These are phyloP conservation scores for Andrena dorsata DNA, from an alignment of 2,888 invertebrate species.

Conservation along the genomic window DNA sequence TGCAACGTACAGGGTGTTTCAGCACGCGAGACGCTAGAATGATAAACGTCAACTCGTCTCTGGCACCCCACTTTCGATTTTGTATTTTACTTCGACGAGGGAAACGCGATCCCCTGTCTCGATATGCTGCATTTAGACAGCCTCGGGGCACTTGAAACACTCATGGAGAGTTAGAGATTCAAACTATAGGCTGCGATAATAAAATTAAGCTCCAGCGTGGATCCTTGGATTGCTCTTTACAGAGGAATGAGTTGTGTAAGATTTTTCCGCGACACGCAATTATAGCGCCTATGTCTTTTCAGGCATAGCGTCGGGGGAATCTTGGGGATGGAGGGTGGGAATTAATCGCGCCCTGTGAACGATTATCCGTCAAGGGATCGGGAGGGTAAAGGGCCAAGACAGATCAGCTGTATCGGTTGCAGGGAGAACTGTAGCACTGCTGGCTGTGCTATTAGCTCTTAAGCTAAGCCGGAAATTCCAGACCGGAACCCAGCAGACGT, in stretches of 20 bases:
- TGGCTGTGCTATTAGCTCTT: constrained; percentile 79
- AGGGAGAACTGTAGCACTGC: constrained; percentile 53
- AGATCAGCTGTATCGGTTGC: constrained; percentile 44
- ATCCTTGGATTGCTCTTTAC: no score
- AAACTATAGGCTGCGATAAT: no score
- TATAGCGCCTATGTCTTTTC: neutral
- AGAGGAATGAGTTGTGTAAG: neutral
- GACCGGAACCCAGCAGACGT: constrained; percentile 71
- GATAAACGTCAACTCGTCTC: no score
- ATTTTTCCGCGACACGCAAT: neutral
- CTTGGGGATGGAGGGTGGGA: constrained; percentile 37
- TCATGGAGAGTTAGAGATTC: no score
- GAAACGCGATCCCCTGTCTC: no score
- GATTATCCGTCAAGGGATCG: constrained; percentile 55
- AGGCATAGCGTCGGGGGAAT: neutral
- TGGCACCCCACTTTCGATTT: no score
- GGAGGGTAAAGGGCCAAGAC: constrained; percentile 20
- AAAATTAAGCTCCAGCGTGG: no score
- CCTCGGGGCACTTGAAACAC: no score
- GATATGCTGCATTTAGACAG: no score
- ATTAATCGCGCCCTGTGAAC: constrained; percentile 47
- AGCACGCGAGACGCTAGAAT: neutral
- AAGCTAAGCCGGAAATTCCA: constrained; percentile 80
- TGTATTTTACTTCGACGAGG: no score
- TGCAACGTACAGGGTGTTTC: neutral